Evolutionary conservation across 2,113 vertebrate genomes (phyloP).

Genomic region (Tamias sibiricus): DNA sequence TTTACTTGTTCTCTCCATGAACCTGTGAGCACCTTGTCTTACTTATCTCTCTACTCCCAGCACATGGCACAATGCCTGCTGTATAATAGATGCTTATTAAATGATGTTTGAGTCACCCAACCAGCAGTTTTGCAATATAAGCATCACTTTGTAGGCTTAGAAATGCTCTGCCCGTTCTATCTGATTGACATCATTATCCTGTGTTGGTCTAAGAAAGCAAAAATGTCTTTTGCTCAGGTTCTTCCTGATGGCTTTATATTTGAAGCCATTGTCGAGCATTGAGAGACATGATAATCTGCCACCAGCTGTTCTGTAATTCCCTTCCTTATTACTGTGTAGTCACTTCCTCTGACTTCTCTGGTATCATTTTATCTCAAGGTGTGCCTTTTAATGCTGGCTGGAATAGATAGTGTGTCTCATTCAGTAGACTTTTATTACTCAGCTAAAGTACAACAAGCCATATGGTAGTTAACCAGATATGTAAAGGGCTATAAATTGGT

Average conservation of each 20-base stretch:
- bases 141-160: background rate
- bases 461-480: conserved; percentile 43
- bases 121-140: background rate
- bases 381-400: conserved; percentile 25
- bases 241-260: background rate
- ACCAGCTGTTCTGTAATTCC: conserved; percentile 60
- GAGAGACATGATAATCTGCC: conserved; percentile 18
- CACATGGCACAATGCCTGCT: background rate
- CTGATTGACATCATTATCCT: conserved; percentile 30
- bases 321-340: conserved; percentile 55
- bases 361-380: conserved; percentile 62
- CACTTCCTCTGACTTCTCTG: conserved; percentile 44
- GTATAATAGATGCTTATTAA: background rate
- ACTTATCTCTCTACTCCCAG: background rate
- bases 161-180: background rate
- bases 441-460: background rate
- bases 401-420: background rate
- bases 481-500: conserved; percentile 32
- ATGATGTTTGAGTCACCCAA: background rate
- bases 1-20: background rate
- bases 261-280: background rate
- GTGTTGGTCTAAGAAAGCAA: conserved; percentile 27
- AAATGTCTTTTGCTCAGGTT: background rate
- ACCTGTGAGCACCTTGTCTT: background rate
- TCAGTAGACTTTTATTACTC: conserved; percentile 55